Evolutionary conservation across 2,888 invertebrate species (phyloP), one percentile per base, ranked within the genome.

Genomic region (Diploptera punctata): DNA sequence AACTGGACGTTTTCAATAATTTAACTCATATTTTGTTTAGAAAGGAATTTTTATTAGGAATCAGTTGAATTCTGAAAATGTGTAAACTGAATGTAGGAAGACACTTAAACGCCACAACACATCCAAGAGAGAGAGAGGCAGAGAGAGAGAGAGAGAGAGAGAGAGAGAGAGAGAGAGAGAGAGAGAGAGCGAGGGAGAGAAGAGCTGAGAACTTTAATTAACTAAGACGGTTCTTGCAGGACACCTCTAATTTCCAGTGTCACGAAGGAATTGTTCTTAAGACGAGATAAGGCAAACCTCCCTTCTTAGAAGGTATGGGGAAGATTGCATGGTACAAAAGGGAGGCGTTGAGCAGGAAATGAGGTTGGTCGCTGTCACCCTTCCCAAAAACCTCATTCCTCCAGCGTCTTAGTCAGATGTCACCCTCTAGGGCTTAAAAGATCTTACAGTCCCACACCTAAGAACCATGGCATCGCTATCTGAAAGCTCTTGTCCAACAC

Each of bases 191-290:
- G 33, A 33, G 33, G 10, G 33, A 33, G 33, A 33, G 33, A 33
- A n/a, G 24, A 29, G 16, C 31, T 57, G 44, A 65, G 65, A 65
- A 65, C 44, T 65, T 65, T 65, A 65, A 65, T 70, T 70, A 70
- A 70, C 49, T 70, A 70, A 70, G 70, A 70, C 61, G 70, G n/a
- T 47, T 31, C 61, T 24, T 47, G 67, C 67, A 62, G 69, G 70
- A 73, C 74, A 75, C 74, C 74, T 75, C 74, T 75, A 75, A 73
- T 73, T 75, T 73, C 73, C 62, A 67, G 54, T 68, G 73, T 68
- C 74, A 75, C 71, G 65, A 65, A 75, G 71, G 73, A 73, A 73
- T 70, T 73, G 73, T 73, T 70, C 73, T 73, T 73, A n/a, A 68
- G 73, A 67, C 69, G 31, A 72, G 72, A 72, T 72, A 72, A 72